phyloP scores from a whole-genome alignment of 2,113 vertebrate species.

The Stegostoma tigrinum region DNA sequence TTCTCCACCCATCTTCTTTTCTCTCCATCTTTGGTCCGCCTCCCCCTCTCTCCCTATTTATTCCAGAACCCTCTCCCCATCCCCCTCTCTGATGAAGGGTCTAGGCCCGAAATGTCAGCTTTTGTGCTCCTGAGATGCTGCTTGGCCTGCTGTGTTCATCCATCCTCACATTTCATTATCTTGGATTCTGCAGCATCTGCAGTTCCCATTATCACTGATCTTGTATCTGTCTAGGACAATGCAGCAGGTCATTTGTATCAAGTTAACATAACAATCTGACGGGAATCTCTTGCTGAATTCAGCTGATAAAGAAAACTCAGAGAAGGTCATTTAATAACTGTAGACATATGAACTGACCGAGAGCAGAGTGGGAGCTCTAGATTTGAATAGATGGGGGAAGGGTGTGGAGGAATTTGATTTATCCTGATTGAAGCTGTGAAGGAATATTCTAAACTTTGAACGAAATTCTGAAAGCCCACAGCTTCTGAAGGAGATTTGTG shows the following conservation, averaged over 20 bases:
- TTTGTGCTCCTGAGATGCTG: no score
- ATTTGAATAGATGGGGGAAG: no score
- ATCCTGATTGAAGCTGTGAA: neutral
- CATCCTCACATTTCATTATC: no score
- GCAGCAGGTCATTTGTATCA: neutral
- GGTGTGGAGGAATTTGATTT: neutral
- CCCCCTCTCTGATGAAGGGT: no score
- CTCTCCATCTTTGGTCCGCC: no score
- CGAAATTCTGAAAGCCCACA: neutral
- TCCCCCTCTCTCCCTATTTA: no score
- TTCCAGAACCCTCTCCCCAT: no score
- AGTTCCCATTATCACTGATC: no score
- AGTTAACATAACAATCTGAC: neutral
- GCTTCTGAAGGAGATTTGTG: neutral
- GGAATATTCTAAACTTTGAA: neutral
- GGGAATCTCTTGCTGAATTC: constrained; percentile 11
- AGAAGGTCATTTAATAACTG: constrained; percentile 4
- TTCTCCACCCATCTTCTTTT: no score
- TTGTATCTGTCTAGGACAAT: neutral
- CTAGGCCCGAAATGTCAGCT: no score
- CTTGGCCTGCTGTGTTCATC: no score
- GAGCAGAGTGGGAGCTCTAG: neutral
- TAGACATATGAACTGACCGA: neutral
- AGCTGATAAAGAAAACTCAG: neutral
- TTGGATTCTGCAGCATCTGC: no score